These are phyloP conservation scores for Sinocyclocheilus rhinocerous DNA, from an alignment of 2,113 vertebrate genomes.

Conservation along the genomic window DNA sequence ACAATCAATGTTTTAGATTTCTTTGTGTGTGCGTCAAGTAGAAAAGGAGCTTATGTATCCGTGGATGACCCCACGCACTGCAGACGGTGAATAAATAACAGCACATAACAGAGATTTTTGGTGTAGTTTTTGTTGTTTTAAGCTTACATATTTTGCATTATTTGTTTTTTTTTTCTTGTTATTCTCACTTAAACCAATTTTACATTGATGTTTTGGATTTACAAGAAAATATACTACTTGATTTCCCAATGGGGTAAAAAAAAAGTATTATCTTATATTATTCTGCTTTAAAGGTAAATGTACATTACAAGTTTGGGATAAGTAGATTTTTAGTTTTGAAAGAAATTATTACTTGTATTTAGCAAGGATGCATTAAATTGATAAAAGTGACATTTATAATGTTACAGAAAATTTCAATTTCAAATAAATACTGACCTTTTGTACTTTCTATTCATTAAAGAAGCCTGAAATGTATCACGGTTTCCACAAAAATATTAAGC, in stretches of 20 bases:
- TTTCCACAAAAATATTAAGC: neutral
- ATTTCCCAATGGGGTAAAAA: neutral
- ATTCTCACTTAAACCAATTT: neutral
- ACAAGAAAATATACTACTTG: neutral
- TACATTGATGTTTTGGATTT: neutral
- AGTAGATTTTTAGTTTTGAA: neutral
- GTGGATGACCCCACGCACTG: neutral
- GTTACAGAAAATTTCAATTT: neutral
- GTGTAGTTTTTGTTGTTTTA: neutral
- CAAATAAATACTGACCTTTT: too few species aligned
- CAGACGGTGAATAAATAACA: neutral
- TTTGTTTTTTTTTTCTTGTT: neutral
- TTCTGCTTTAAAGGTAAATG: neutral
- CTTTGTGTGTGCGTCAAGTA: neutral
- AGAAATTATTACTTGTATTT: neutral
- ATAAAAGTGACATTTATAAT: neutral
- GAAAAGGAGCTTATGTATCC: neutral
- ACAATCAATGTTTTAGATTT: conserved; percentile 37
- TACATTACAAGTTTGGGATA: neutral
- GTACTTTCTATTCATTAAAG: neutral
- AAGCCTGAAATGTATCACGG: neutral
- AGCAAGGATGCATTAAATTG: neutral
- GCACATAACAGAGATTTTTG: neutral
- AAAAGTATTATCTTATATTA: neutral
- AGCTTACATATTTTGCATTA: neutral